These are phyloP conservation scores for Melanostoma mellinum DNA, from an alignment of 2,888 invertebrate genomes.

Conservation along the genomic window DNA sequence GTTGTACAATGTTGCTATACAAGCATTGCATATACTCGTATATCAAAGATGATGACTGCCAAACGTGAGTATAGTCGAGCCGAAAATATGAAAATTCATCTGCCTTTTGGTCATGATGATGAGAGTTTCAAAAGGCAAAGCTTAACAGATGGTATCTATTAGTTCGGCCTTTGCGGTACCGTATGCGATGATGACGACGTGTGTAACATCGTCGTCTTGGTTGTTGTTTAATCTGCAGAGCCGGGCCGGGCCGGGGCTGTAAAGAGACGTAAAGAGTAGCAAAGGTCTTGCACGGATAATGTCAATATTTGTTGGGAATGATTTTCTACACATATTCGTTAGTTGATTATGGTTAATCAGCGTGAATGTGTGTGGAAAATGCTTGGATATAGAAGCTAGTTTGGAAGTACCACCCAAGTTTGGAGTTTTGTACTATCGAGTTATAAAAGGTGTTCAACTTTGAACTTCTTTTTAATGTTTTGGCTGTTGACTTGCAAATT, in stretches of 20 bases:
- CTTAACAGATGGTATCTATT: slow-evolving; percentile 65
- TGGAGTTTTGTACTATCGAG: slow-evolving; percentile 27
- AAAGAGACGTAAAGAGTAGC: slow-evolving; percentile 39
- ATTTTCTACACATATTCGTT: slow-evolving; percentile 61
- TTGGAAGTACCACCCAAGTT: slow-evolving; percentile 55
- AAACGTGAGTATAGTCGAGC: slow-evolving; percentile 53
- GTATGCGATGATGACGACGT: slow-evolving; percentile 50
- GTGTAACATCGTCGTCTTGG: slow-evolving; percentile 12
- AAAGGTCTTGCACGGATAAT: slow-evolving; percentile 72
- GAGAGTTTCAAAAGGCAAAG: slow-evolving; percentile 18
- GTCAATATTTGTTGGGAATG: slow-evolving; percentile 72
- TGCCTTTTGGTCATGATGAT: slow-evolving; percentile 23
- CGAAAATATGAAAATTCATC: slow-evolving; percentile 58
- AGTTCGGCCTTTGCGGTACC: slow-evolving; percentile 54
- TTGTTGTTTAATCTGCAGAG: neutral
- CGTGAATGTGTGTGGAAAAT: slow-evolving; percentile 52
- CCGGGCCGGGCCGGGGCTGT: too few species aligned
- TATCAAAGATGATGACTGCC: slow-evolving; percentile 35
- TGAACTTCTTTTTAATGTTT: slow-evolving; percentile 62
- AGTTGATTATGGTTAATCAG: slow-evolving; percentile 61
- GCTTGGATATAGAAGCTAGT: slow-evolving; percentile 33
- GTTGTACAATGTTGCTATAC: slow-evolving; percentile 45
- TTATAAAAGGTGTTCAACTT: slow-evolving; percentile 49
- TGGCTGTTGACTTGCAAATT: slow-evolving; percentile 51
- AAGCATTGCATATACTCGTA: neutral